Evolutionary conservation across 2,888 invertebrate species (phyloP).

Genomic region (Prostheceraeus crozeri): DNA sequence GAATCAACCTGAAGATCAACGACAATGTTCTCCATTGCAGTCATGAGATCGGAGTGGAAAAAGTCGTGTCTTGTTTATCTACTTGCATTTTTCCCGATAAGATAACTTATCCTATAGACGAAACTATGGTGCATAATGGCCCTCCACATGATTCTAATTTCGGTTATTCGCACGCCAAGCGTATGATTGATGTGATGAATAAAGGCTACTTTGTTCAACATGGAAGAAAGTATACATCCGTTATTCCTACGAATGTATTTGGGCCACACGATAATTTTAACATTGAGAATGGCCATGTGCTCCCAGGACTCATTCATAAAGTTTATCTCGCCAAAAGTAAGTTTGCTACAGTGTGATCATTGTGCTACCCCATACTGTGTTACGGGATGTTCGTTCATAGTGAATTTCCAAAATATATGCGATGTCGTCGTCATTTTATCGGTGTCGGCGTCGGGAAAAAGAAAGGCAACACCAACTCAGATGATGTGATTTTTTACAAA

Average conservation of each 20-base stretch:
- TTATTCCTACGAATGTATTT: slow-evolving; percentile 95
- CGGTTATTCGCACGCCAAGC: slow-evolving; percentile 94
- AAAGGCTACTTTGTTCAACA: slow-evolving; percentile 69
- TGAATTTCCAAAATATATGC: no score
- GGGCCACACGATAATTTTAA: slow-evolving; percentile 92
- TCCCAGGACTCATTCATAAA: slow-evolving; percentile 76
- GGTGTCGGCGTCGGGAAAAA: no score
- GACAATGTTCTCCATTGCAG: slow-evolving; percentile 81
- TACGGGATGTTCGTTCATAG: no score
- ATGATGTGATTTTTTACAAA: no score
- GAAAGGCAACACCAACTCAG: no score
- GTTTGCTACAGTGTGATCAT: no score
- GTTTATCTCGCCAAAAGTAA: slow-evolving; percentile 53
- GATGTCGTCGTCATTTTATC: no score
- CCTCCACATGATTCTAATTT: slow-evolving; percentile 93
- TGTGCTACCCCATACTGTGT: no score
- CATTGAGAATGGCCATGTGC: slow-evolving; percentile 72
- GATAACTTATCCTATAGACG: slow-evolving; percentile 91
- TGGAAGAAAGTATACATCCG: slow-evolving; percentile 75
- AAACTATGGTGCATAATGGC: slow-evolving; percentile 95
- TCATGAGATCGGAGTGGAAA: slow-evolving; percentile 68
- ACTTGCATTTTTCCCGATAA: slow-evolving; percentile 98
- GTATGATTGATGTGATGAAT: slow-evolving; percentile 87
- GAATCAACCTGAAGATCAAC: slow-evolving; percentile 77
- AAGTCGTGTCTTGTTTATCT: slow-evolving; percentile 95